phyloP scores from a whole-genome alignment of 1,140 invertebrate species.

The Drosophila subobscura region DNA sequence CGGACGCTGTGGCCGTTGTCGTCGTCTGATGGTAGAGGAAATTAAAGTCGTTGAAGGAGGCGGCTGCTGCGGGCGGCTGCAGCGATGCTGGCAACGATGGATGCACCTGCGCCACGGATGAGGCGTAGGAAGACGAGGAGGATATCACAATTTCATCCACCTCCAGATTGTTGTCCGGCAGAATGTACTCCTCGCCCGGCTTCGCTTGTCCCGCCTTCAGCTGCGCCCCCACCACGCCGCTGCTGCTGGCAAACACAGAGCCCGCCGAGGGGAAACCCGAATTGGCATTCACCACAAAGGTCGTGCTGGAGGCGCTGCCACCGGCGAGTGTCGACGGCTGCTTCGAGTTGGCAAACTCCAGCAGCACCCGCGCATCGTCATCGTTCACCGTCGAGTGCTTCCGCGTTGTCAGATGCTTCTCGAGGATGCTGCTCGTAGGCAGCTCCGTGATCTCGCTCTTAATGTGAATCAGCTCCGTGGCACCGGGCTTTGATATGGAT shows the following conservation, averaged over 20 bases:
- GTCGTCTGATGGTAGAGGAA: slow-evolving; percentile 61
- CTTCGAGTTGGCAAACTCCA: slow-evolving; percentile 80
- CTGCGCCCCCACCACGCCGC: slow-evolving; percentile 5
- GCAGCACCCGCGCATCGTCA: slow-evolving; percentile 71
- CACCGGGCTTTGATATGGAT: slow-evolving; percentile 57
- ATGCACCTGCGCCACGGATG: slow-evolving; percentile 41
- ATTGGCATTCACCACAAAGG: slow-evolving; percentile 67
- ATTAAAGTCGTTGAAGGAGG: slow-evolving; percentile 59
- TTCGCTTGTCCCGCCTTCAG: slow-evolving; percentile 15
- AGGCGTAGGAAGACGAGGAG: slow-evolving; percentile 75
- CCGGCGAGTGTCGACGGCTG: slow-evolving; percentile 35
- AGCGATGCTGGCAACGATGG: slow-evolving; percentile 1
- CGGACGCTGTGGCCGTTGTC: slow-evolving; percentile 23
- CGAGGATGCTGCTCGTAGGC: slow-evolving; percentile 60
- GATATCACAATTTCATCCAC: slow-evolving; percentile 79
- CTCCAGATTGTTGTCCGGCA: slow-evolving; percentile 70
- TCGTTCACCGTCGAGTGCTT: slow-evolving; percentile 61
- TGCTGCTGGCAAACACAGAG: slow-evolving; percentile 69
- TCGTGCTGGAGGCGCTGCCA: slow-evolving; percentile 44
- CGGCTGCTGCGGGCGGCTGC: slow-evolving; percentile 16
- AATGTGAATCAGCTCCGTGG: slow-evolving; percentile 58
- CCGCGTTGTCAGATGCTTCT: slow-evolving; percentile 66
- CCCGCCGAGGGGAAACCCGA: slow-evolving; percentile 69
- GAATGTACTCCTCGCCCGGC: slow-evolving; percentile 69
- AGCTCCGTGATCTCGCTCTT: slow-evolving; percentile 58